phyloP scores from a whole-genome alignment of 2,888 invertebrate genomes.

The Nomada ferruginata region DNA sequence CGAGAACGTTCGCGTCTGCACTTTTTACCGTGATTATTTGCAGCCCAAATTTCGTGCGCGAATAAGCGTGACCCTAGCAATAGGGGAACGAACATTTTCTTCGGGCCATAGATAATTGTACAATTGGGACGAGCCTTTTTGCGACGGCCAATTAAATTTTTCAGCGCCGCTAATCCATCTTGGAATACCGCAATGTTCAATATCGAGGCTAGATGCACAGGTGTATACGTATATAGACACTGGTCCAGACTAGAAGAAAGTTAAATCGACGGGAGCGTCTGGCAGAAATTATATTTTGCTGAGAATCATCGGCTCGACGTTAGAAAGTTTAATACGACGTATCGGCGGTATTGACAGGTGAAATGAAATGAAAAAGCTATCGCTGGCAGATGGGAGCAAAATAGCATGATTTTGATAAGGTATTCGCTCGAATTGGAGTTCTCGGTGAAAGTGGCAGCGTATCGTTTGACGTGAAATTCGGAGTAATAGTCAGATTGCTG shows the following conservation, averaged over 20 bases:
- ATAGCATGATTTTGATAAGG: neutral
- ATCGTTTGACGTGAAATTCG: slow-evolving; percentile 1
- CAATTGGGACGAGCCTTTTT: slow-evolving; percentile 41
- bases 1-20: neutral
- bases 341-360: neutral
- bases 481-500: neutral
- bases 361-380: neutral
- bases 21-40: neutral
- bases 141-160: slow-evolving; percentile 40
- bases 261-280: too few species aligned
- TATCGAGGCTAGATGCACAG: neutral
- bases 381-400: neutral
- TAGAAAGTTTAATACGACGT: slow-evolving; percentile 25
- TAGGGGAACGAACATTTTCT: too few species aligned
- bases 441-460: slow-evolving; percentile 28
- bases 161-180: neutral
- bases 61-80: neutral
- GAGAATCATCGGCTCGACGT: neutral
- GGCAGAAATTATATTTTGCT: neutral
- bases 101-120: slow-evolving; percentile 13
- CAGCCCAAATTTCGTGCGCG: neutral
- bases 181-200: too few species aligned
- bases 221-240: too few species aligned
- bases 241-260: neutral
- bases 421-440: slow-evolving; percentile 7